Evolutionary conservation across 2,797 vertebrate genomes (phyloP).

Genomic region (Mus caroli): DNA sequence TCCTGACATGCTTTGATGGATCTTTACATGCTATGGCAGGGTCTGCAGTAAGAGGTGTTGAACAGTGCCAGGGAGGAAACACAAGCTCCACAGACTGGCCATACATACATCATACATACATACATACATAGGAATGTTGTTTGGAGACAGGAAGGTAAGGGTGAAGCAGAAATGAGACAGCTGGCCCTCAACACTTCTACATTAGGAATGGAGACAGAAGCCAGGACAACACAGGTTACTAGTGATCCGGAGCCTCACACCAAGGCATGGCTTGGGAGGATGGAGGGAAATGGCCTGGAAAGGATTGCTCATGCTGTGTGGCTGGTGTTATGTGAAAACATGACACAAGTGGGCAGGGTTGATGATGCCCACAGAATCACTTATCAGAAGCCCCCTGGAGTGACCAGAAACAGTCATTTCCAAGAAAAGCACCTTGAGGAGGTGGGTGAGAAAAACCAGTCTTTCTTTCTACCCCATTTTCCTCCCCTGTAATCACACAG

Average conservation of each 20-base stretch:
- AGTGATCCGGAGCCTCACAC: background rate
- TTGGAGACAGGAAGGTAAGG: background rate
- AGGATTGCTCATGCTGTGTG: background rate
- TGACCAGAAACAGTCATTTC: conserved; percentile 34
- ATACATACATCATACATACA: too few relatives aligned
- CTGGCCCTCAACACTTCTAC: background rate
- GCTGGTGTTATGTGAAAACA: background rate
- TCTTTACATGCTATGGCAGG: background rate
- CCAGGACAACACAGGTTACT: background rate
- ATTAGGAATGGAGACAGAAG: background rate
- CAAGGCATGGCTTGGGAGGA: too few relatives aligned
- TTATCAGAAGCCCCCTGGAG: conserved; percentile 47
- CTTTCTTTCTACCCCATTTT: background rate
- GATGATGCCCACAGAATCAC: background rate
- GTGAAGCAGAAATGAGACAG: background rate
- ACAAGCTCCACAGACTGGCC: background rate
- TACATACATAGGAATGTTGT: background rate
- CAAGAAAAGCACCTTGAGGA: conserved; percentile 51
- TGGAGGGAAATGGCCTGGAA: background rate
- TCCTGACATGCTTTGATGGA: background rate
- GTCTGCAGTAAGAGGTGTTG: background rate
- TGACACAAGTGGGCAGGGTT: background rate
- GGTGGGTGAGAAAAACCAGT: background rate
- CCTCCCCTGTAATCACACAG: background rate
- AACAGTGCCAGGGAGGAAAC: background rate